Conservation (phyloP, 2,113 vertebrate genomes). For the Carlito syrichta region DNA sequence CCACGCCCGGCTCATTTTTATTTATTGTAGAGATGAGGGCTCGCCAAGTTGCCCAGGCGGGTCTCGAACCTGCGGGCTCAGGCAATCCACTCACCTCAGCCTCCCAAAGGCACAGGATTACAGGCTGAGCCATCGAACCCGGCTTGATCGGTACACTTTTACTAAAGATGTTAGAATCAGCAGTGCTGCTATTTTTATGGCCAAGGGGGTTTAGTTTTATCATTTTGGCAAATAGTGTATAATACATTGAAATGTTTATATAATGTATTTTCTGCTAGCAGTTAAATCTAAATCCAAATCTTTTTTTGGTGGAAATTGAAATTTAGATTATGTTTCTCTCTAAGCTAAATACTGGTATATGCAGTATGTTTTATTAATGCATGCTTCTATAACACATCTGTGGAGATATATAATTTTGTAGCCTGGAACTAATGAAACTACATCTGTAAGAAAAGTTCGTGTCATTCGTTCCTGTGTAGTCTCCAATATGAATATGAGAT, state of each 20-base stretch:
- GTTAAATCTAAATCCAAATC: constrained; percentile 65
- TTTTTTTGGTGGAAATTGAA: constrained; percentile 69
- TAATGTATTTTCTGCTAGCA: constrained; percentile 54
- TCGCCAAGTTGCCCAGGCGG: no score
- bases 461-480: constrained; percentile 50
- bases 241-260: constrained; percentile 67
- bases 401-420: constrained; percentile 46
- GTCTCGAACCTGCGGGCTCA: no score
- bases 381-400: constrained; percentile 33
- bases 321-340: constrained; percentile 52
- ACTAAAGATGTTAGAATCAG: constrained; percentile 43
- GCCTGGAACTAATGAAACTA: constrained; percentile 51
- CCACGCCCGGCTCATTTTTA: no score
- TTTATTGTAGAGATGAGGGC: no score
- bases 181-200: neutral
- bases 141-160: constrained; percentile 36
- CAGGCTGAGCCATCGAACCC: no score
- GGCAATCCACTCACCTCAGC: no score
- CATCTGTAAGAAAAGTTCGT: constrained; percentile 36
- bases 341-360: constrained; percentile 64
- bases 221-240: constrained; percentile 45
- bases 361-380: constrained; percentile 54
- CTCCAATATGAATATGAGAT: constrained; percentile 34
- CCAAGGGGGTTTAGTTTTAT: constrained; percentile 51
- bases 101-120: no score